Evolutionary conservation across 1,140 invertebrate species (phyloP).

Genomic region (Drosophila pseudoobscura): DNA sequence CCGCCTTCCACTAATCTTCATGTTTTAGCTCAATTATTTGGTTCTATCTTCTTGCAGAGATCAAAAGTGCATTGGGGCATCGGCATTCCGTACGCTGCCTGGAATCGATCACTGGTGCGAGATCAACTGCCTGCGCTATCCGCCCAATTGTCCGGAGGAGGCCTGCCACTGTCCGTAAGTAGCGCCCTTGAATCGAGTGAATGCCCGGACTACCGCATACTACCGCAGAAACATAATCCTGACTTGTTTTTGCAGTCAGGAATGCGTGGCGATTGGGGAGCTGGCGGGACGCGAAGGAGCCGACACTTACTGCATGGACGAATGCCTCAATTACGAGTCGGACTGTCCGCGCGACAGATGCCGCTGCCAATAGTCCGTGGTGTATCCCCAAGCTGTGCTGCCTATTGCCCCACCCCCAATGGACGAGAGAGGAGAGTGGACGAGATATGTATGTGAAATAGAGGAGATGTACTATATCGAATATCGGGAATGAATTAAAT

Average conservation of each 20-base stretch:
- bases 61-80: conserved; percentile 89
- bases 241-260: conserved; percentile 85
- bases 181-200: conserved; percentile 15
- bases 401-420: conserved; percentile 53
- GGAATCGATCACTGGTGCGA: conserved; percentile 93
- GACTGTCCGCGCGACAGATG: conserved; percentile 89
- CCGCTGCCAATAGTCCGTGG: conserved; percentile 85
- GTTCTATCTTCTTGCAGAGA: conserved; percentile 84
- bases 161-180: conserved; percentile 93
- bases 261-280: conserved; percentile 91
- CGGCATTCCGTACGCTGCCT: conserved; percentile 86
- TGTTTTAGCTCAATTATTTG: not conserved
- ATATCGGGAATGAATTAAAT: conserved; percentile 41
- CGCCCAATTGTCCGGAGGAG: conserved; percentile 90
- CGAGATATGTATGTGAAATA: no score
- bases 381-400: conserved; percentile 60
- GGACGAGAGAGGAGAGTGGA: no score
- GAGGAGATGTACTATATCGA: conserved; percentile 6
- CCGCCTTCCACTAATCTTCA: no score
- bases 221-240: not conserved
- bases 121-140: conserved; percentile 92
- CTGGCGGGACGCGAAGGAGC: conserved; percentile 88
- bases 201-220: not conserved
- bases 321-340: conserved; percentile 90
- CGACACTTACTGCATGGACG: conserved; percentile 92